These are phyloP conservation scores for Enteromius radiatus DNA, from an alignment of 2,797 vertebrate species.

Conservation along the genomic window DNA sequence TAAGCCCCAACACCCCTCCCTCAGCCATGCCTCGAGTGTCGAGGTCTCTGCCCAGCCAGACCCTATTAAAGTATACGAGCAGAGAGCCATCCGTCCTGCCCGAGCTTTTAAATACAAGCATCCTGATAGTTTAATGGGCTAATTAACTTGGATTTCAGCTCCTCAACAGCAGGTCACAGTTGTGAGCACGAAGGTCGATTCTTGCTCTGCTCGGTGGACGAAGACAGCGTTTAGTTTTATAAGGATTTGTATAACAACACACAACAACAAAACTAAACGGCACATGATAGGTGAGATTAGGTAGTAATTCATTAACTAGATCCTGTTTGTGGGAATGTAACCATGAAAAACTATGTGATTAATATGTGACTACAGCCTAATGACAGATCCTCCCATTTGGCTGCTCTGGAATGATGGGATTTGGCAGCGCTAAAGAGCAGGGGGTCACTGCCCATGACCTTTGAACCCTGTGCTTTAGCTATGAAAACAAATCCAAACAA, in stretches of 20 bases:
- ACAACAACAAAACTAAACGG: background rate
- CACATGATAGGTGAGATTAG: background rate
- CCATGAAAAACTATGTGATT: slow-evolving; percentile 34
- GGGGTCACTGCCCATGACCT: slow-evolving; percentile 75
- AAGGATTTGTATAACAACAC: slow-evolving; percentile 7
- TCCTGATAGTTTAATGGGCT: slow-evolving; percentile 68
- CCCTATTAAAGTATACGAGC: slow-evolving; percentile 73
- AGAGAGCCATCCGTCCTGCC: slow-evolving; percentile 65
- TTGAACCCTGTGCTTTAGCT: slow-evolving; percentile 67
- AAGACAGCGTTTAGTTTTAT: background rate
- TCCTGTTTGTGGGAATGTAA: slow-evolving; percentile 30
- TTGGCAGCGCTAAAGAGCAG: slow-evolving; percentile 72
- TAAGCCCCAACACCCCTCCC: slow-evolving; percentile 6
- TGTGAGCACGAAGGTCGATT: background rate
- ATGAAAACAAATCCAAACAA: slow-evolving; percentile 69
- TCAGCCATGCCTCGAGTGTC: background rate
- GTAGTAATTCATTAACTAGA: slow-evolving; percentile 19
- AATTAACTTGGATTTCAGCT: slow-evolving; percentile 47
- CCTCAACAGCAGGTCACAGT: slow-evolving; percentile 28
- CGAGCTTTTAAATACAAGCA: slow-evolving; percentile 73
- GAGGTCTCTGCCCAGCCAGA: slow-evolving; percentile 54
- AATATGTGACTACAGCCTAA: slow-evolving; percentile 49
- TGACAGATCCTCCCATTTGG: slow-evolving; percentile 29
- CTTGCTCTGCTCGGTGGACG: background rate
- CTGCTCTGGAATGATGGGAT: slow-evolving; percentile 66